Evolutionary conservation across 1,140 invertebrate species (phyloP).

Genomic region (Littorina saxatilis): DNA sequence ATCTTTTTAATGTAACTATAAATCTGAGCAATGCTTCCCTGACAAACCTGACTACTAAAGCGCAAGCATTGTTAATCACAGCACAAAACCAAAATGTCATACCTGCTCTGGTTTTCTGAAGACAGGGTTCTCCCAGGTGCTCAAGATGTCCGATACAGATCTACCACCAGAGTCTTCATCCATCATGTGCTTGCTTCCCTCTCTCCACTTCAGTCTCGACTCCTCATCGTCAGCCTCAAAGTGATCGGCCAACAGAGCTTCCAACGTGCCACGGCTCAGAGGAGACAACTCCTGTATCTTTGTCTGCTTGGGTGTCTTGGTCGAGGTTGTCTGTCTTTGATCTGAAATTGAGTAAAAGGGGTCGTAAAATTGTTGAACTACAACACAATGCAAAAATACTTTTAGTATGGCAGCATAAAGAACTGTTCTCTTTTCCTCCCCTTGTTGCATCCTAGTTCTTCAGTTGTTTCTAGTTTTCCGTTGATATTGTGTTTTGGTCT

Average conservation of each 20-base stretch:
- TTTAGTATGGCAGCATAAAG: too few relatives aligned
- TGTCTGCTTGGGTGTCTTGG: not conserved
- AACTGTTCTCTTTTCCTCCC: too few relatives aligned
- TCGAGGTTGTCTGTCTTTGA: not conserved
- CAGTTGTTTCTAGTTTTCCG: too few relatives aligned
- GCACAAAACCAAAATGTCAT: not conserved
- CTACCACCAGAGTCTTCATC: slow-evolving; percentile 7
- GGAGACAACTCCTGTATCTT: slow-evolving; percentile 34
- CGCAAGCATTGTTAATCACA: too few relatives aligned
- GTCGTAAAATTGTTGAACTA: not conserved
- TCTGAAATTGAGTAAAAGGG: too few relatives aligned
- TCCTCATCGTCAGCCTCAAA: slow-evolving; percentile 49
- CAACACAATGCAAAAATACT: too few relatives aligned
- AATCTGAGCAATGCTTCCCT: too few relatives aligned
- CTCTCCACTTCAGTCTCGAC: slow-evolving; percentile 47
- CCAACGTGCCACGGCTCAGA: slow-evolving; percentile 22
- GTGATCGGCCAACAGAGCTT: slow-evolving; percentile 37
- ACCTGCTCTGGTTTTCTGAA: slow-evolving; percentile 60
- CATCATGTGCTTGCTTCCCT: not conserved
- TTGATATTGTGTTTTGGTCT: too few relatives aligned
- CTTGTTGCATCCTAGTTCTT: too few relatives aligned
- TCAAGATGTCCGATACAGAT: slow-evolving; percentile 47
- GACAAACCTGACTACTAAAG: too few relatives aligned
- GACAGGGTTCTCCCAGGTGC: slow-evolving; percentile 67
- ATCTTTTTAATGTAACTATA: too few relatives aligned